Evolutionary conservation across 2,113 vertebrate species (phyloP), one percentile per base, ranked within the genome.

Genomic region (Jacana jacana): DNA sequence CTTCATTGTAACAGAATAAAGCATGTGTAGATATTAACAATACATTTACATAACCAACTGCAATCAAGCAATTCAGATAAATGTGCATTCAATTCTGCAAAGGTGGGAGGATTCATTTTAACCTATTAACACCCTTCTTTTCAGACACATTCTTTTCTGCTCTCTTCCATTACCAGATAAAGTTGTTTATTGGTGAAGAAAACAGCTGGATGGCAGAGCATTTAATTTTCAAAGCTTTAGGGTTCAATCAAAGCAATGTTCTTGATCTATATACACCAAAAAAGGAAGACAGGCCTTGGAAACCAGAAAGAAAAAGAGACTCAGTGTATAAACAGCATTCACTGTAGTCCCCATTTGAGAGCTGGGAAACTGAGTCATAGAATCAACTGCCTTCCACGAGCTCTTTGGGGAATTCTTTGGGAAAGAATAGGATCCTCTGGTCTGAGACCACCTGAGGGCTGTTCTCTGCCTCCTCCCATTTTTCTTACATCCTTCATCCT

Each of bases 1-100:
- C 44, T 96, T 83, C 80, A 84, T 86, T 95, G 94, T 95, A 91
- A 95, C 63, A 92, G 73, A 95, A 94, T 88, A 96, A 95, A 96
- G 65, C 22, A 0, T 81, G 48, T 88, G 68, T 61, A 91, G 92
- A 88, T 96, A 95, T 90, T 95, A 96, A 91, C 83, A 91, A 94
- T 81, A 90, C 75, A 96, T 96, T 97, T 96, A 86, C 82, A 78
- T 94, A 97, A 84, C 93, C 91, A 88, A 33, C 69, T 79, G 42
- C 22, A 91, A 90, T 83, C 86, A 91, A 64, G 55, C 76, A 93
- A 81, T 88, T 93, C 91, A 94, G 78, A 88, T 46, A 91, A 89
- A 95, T 35, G 81, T 55, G 46, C 60, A 80, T 66, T 90, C 42
- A 55, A 25, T 93, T 83, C n/a, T 60, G 52, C 86, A 88, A 90